Evolutionary conservation across 2,888 invertebrate genomes (phyloP).

Genomic region (Polydrusus tereticollis): DNA sequence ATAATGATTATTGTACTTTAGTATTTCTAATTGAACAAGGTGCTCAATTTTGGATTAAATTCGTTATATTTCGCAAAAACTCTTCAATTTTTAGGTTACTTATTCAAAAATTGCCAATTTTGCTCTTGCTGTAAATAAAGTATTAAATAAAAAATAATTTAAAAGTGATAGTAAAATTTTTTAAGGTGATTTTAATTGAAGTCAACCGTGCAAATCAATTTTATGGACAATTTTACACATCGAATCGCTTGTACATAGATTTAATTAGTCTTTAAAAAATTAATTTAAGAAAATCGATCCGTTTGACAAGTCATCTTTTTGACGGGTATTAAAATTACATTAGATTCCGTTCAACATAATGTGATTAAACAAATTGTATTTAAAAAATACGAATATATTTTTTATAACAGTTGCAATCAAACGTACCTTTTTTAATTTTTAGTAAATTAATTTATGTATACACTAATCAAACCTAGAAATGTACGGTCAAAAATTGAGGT

Average conservation of each 20-base stretch:
- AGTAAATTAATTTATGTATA: constrained; percentile 51
- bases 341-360: constrained; percentile 66
- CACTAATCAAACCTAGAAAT: constrained; percentile 8
- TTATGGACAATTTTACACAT: constrained; percentile 17
- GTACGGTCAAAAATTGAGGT: not conserved
- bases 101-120: too few relatives aligned
- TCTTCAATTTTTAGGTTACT: too few relatives aligned
- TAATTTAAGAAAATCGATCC: constrained; percentile 11
- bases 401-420: constrained; percentile 61
- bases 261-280: constrained; percentile 6
- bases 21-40: too few relatives aligned
- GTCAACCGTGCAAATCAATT: not conserved
- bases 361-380: constrained; percentile 65
- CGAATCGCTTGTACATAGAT: constrained; percentile 18
- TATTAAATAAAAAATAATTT: not conserved
- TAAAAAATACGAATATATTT: constrained; percentile 61
- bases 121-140: too few relatives aligned
- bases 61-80: too few relatives aligned
- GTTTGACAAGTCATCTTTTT: constrained; percentile 26
- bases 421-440: constrained; percentile 62
- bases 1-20: too few relatives aligned
- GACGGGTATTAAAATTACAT: constrained; percentile 67
- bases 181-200: not conserved
- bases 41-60: too few relatives aligned
- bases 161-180: not conserved